Conservation (phyloP, 2,888 invertebrate genomes). For the Rhogogaster chlorosoma region DNA sequence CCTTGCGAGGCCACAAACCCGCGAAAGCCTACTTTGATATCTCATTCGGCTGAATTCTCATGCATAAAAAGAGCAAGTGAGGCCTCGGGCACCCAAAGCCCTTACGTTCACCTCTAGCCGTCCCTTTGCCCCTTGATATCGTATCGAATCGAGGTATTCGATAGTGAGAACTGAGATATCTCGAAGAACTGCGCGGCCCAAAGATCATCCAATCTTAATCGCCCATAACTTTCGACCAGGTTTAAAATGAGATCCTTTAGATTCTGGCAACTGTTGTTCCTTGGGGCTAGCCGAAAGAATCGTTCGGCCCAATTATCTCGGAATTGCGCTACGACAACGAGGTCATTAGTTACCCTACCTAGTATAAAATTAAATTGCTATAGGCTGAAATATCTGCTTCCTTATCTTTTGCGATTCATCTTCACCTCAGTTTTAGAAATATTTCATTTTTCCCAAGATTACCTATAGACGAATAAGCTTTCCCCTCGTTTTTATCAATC, state of each 20-base stretch:
- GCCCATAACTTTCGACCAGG: conserved; percentile 40
- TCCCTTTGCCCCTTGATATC: conserved; percentile 32
- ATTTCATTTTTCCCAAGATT: neutral
- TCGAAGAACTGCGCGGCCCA: conserved; percentile 30
- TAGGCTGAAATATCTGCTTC: neutral
- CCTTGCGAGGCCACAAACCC: conserved; percentile 6
- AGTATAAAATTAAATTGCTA: conserved; percentile 15
- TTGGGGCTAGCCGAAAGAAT: neutral
- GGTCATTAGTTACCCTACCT: neutral
- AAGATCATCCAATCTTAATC: conserved; percentile 43
- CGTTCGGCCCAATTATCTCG: conserved; percentile 24
- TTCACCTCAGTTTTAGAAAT: neutral
- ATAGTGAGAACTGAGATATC: conserved; percentile 44
- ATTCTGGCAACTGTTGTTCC: conserved; percentile 26
- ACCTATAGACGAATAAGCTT: neutral
- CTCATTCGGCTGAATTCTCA: conserved; percentile 31
- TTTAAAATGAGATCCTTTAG: conserved; percentile 37
- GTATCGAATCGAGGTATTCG: conserved; percentile 34
- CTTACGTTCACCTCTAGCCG: conserved; percentile 19
- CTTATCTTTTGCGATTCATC: neutral
- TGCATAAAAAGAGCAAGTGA: conserved; percentile 38
- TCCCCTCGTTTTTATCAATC: neutral
- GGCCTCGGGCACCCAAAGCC: conserved; percentile 19
- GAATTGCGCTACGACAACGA: neutral
- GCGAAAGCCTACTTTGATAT: conserved; percentile 34